These are phyloP conservation scores for Gisinianus flammeolus DNA, from an alignment of 2,888 invertebrate species.

Conservation along the genomic window DNA sequence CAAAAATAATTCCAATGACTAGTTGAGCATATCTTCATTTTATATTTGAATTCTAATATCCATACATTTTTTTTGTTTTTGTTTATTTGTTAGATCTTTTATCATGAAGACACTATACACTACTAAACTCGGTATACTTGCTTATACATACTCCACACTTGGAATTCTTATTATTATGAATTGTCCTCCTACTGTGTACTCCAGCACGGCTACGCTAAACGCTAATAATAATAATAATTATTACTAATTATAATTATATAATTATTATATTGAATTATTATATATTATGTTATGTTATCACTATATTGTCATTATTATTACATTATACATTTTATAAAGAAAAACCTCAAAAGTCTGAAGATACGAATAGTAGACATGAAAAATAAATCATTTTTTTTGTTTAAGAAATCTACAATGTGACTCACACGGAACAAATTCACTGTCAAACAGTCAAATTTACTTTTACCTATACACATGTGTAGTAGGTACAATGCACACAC, in stretches of 20 bases:
- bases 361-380: conserved; percentile 37
- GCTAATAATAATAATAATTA: conserved; percentile 25
- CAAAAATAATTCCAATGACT: not conserved
- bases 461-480: too few relatives aligned
- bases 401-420: not conserved
- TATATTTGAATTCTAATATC: not conserved
- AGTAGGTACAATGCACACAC: too few relatives aligned
- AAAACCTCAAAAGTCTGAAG: conserved; percentile 40
- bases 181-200: conserved; percentile 4
- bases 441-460: too few relatives aligned
- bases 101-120: conserved; percentile 12
- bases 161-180: conserved; percentile 16
- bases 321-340: conserved; percentile 33
- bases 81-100: conserved; percentile 22
- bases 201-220: conserved; percentile 5
- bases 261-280: conserved; percentile 17
- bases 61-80: not conserved
- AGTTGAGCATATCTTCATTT: not conserved
- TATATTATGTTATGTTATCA: conserved; percentile 12
- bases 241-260: conserved; percentile 17
- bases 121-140: too few relatives aligned
- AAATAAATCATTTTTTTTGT: conserved; percentile 35
- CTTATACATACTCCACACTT: too few relatives aligned
- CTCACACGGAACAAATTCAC: too few relatives aligned
- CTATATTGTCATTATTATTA: conserved; percentile 2